Percentiles rank a stretch among this genome's conserved stretches.
These are phyloP conservation scores for Maniola jurtina DNA, from an alignment of 1,140 invertebrate species.

Conservation along the genomic window DNA sequence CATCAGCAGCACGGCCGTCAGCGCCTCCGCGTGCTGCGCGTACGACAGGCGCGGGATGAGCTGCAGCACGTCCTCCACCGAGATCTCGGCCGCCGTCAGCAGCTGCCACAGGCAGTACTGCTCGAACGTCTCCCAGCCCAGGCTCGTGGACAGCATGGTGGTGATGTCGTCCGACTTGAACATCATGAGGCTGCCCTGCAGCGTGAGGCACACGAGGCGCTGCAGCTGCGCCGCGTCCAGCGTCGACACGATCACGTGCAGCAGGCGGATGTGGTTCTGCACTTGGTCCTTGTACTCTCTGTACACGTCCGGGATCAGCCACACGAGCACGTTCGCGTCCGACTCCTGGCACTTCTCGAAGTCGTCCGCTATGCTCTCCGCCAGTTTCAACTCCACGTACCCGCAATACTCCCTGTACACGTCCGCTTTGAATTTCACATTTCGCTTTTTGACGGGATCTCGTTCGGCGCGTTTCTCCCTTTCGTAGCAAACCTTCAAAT, in stretches of 20 bases:
- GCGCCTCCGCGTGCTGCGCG: slow-evolving; percentile 92
- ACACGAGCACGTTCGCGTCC: slow-evolving; percentile 92
- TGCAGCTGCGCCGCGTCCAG: slow-evolving; percentile 94
- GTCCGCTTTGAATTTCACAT: slow-evolving; percentile 88
- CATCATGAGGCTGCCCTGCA: slow-evolving; percentile 92
- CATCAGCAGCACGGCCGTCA: slow-evolving; percentile 93
- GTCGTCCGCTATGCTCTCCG: slow-evolving; percentile 87
- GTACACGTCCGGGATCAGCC: slow-evolving; percentile 94
- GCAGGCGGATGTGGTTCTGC: slow-evolving; percentile 90
- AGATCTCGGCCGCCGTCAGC: slow-evolving; percentile 94
- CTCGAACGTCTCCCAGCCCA: slow-evolving; percentile 97
- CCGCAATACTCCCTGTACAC: slow-evolving; percentile 93
- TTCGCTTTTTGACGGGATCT: slow-evolving; percentile 78
- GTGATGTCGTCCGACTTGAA: slow-evolving; percentile 87
- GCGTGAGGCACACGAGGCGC: slow-evolving; percentile 92
- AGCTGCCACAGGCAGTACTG: slow-evolving; percentile 98
- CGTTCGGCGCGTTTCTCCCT: slow-evolving; percentile 62
- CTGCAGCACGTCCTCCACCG: slow-evolving; percentile 92
- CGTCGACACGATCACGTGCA: slow-evolving; percentile 92
- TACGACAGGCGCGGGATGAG: slow-evolving; percentile 94
- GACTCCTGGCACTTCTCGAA: slow-evolving; percentile 92
- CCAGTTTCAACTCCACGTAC: slow-evolving; percentile 88
- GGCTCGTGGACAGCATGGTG: slow-evolving; percentile 87
- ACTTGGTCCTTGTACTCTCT: slow-evolving; percentile 92
- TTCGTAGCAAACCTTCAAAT: slow-evolving; percentile 72